Conservation (phyloP, 2,888 invertebrate species). For the Apomyelois bistriatella region DNA sequence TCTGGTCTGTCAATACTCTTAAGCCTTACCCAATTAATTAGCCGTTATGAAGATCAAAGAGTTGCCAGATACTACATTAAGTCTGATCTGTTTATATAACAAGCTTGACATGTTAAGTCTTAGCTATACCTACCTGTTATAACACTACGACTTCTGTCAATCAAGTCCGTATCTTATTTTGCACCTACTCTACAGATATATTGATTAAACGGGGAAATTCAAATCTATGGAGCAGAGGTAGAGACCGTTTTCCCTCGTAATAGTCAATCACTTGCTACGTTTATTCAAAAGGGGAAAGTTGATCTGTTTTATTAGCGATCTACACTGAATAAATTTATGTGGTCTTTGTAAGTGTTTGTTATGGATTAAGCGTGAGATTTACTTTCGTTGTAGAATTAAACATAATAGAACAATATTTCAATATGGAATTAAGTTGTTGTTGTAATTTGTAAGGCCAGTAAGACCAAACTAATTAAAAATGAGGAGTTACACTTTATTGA, state of each 20-base stretch:
- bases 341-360: constrained; percentile 66
- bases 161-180: constrained; percentile 52
- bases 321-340: constrained; percentile 65
- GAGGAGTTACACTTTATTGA: too few relatives aligned
- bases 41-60: constrained; percentile 71
- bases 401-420: too few relatives aligned
- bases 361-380: constrained; percentile 58
- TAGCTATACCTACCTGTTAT: constrained; percentile 47
- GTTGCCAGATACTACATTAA: constrained; percentile 54
- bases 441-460: too few relatives aligned
- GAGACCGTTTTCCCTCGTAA: constrained; percentile 26
- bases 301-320: constrained; percentile 63
- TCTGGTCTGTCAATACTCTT: constrained; percentile 54
- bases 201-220: constrained; percentile 27
- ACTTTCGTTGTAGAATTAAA: constrained; percentile 39
- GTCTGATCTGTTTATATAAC: constrained; percentile 58
- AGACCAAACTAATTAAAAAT: too few relatives aligned
- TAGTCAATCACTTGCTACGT: constrained; percentile 30
- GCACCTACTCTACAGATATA: constrained; percentile 38
- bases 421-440: too few relatives aligned
- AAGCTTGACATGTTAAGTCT: constrained; percentile 67
- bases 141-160: constrained; percentile 60
- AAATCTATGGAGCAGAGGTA: constrained; percentile 26
- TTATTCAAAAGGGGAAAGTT: constrained; percentile 41
- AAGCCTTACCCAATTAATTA: constrained; percentile 70